Evolutionary conservation across 2,888 invertebrate species (phyloP).

Genomic region (Campaea margaritaria): DNA sequence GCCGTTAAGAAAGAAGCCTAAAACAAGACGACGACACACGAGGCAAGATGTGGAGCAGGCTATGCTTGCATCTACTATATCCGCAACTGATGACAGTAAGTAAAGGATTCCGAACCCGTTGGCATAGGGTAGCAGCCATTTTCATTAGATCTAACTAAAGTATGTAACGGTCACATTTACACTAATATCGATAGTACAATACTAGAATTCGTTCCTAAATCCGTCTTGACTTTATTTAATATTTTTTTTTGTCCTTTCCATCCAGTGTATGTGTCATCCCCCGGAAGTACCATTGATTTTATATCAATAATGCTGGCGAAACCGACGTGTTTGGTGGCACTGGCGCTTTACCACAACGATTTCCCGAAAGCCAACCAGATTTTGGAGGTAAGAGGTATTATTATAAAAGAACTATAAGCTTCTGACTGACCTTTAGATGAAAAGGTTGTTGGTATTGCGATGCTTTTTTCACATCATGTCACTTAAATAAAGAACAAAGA

Average conservation of each 20-base stretch:
- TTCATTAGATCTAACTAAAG: too few relatives aligned
- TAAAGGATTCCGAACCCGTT: constrained; percentile 22
- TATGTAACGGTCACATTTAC: too few relatives aligned
- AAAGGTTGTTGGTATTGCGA: too few relatives aligned
- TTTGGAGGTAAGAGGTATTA: constrained; percentile 87
- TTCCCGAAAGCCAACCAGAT: constrained; percentile 91
- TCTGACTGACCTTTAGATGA: too few relatives aligned
- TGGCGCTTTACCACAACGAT: constrained; percentile 90
- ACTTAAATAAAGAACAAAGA: too few relatives aligned
- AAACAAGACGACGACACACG: constrained; percentile 64
- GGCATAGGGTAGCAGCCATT: too few relatives aligned
- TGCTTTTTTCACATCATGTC: too few relatives aligned
- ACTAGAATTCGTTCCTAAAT: too few relatives aligned
- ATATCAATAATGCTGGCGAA: constrained; percentile 90
- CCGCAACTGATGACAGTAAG: constrained; percentile 70
- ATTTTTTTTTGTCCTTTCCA: constrained; percentile 41
- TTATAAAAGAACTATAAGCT: too few relatives aligned
- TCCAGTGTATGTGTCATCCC: constrained; percentile 63
- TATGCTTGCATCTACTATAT: constrained; percentile 73
- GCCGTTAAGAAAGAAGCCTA: constrained; percentile 69
- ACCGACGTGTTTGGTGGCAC: constrained; percentile 89
- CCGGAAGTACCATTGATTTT: constrained; percentile 76
- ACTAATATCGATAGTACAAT: too few relatives aligned
- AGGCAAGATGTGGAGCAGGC: constrained; percentile 70
- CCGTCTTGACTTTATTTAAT: too few relatives aligned